Evolutionary conservation across 2,113 vertebrate genomes (phyloP).

Genomic region (Verasper variegatus): DNA sequence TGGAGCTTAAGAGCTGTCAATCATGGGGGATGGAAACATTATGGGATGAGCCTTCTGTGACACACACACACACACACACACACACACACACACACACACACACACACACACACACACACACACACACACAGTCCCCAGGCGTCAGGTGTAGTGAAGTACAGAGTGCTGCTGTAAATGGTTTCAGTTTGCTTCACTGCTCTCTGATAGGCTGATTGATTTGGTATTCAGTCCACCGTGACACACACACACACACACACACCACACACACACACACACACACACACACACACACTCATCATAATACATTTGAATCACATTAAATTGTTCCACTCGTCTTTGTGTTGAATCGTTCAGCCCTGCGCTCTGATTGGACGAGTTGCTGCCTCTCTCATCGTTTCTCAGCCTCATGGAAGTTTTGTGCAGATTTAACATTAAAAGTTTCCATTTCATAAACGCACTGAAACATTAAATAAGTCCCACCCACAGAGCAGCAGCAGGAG

Average conservation of each 20-base stretch:
- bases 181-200: slow-evolving; percentile 63
- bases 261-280: too few species aligned
- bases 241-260: slow-evolving; percentile 11
- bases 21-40: slow-evolving; percentile 14
- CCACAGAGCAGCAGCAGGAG: background rate
- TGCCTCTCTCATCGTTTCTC: too few species aligned
- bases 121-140: slow-evolving; percentile 30
- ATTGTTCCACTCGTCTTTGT: slow-evolving; percentile 6
- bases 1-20: background rate
- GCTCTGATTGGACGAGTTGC: background rate
- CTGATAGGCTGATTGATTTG: slow-evolving; percentile 71
- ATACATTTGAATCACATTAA: slow-evolving; percentile 53
- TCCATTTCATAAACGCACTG: too few species aligned
- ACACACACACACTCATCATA: slow-evolving; percentile 17
- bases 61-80: background rate
- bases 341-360: background rate
- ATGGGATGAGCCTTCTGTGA: slow-evolving; percentile 2
- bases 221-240: slow-evolving; percentile 49
- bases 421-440: too few species aligned
- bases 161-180: slow-evolving; percentile 69
- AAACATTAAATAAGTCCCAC: too few species aligned
- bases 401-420: too few species aligned
- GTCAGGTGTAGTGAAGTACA: slow-evolving; percentile 62
- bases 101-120: slow-evolving; percentile 24
- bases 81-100: slow-evolving; percentile 14